phyloP scores from a whole-genome alignment of 2,888 invertebrate genomes.

The Phengaris arion region DNA sequence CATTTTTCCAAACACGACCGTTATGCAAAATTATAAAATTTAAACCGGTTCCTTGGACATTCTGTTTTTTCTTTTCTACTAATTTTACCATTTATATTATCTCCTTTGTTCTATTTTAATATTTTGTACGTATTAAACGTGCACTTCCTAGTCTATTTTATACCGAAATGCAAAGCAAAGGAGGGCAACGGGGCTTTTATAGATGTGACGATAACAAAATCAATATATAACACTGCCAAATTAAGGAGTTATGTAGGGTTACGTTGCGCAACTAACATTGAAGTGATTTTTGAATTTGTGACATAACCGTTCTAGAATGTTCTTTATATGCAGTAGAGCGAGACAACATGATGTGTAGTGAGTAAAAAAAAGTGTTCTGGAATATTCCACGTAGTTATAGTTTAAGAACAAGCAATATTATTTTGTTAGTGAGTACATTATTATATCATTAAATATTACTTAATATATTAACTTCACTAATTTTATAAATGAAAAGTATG shows the following conservation, averaged over 20 bases:
- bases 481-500: too few relatives aligned
- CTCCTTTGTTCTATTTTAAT: conserved; percentile 12
- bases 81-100: conserved; percentile 7
- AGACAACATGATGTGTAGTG: conserved; percentile 38
- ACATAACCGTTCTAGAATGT: conserved; percentile 53
- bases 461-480: too few relatives aligned
- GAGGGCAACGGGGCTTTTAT: conserved; percentile 47
- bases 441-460: too few relatives aligned
- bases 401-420: conserved; percentile 35
- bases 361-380: conserved; percentile 39
- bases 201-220: conserved; percentile 43
- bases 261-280: conserved; percentile 18
- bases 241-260: conserved; percentile 26
- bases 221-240: conserved; percentile 37
- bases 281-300: conserved; percentile 36
- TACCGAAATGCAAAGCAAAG: conserved; percentile 49
- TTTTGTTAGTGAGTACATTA: conserved; percentile 25
- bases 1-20: conserved; percentile 37
- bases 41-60: background rate
- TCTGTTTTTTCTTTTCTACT: background rate
- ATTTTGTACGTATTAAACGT: background rate
- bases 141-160: conserved; percentile 38
- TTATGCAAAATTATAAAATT: conserved; percentile 30
- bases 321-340: conserved; percentile 44
- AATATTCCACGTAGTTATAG: conserved; percentile 44